Evolutionary conservation across 2,888 invertebrate species (phyloP).

Genomic region (Eristalinus sepulchralis): DNA sequence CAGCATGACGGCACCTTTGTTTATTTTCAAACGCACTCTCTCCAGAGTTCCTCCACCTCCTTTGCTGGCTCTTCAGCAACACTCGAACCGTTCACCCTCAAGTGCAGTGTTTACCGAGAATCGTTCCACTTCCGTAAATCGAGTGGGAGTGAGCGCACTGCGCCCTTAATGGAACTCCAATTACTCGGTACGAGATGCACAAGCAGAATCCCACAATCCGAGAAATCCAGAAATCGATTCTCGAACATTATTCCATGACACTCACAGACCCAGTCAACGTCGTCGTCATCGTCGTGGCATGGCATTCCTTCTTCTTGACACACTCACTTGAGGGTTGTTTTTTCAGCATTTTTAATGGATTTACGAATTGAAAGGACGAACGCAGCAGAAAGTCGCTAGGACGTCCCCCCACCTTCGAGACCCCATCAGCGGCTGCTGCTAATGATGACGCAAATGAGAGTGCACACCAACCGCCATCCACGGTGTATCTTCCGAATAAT

Average conservation of each 20-base stretch:
- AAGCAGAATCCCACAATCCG: conserved; percentile 10
- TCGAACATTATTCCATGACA: conserved; percentile 38
- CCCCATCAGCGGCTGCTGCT: conserved; percentile 4
- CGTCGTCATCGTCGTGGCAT: neutral
- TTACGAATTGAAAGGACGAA: conserved; percentile 11
- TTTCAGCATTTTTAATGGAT: conserved; percentile 34
- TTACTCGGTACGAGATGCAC: conserved; percentile 9
- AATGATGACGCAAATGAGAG: conserved; percentile 64
- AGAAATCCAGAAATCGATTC: conserved; percentile 53
- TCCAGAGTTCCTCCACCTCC: neutral
- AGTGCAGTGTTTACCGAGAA: conserved; percentile 38
- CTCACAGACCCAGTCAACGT: conserved; percentile 20
- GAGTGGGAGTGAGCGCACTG: conserved; percentile 10
- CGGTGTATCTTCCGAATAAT: conserved; percentile 19
- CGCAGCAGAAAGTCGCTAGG: no score
- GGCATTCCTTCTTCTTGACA: conserved; percentile 20
- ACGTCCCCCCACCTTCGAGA: neutral
- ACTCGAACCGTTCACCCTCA: conserved; percentile 14
- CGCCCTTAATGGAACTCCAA: conserved; percentile 41
- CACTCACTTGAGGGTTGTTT: neutral
- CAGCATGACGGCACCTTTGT: neutral
- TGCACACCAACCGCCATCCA: conserved; percentile 21
- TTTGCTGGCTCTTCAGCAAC: neutral
- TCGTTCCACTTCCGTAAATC: conserved; percentile 36
- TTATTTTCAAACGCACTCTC: neutral